Evolutionary conservation across 2,888 invertebrate species (phyloP).

Genomic region (Sabatieria punctata): DNA sequence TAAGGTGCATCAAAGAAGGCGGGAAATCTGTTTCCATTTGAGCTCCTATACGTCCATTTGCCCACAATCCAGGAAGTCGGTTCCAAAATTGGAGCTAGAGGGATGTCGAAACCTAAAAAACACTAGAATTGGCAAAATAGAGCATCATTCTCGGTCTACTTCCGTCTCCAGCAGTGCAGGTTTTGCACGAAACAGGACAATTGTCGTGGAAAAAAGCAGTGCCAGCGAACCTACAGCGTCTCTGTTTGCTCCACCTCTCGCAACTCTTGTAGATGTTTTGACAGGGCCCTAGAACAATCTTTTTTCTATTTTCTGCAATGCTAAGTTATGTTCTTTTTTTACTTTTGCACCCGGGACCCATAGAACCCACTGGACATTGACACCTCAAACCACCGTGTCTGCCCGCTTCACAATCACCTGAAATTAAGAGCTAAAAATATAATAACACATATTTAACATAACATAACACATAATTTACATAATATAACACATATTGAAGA

Average conservation of each 20-base stretch:
- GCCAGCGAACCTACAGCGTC: constrained; percentile 22
- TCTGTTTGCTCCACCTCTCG: constrained; percentile 21
- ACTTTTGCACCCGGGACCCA: constrained; percentile 21
- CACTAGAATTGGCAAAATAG: too few species aligned
- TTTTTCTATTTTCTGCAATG: not conserved
- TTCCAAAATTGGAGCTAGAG: constrained; percentile 25
- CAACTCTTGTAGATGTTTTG: constrained; percentile 26
- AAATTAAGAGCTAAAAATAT: too few species aligned
- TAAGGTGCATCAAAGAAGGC: constrained; percentile 19
- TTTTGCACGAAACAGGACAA: constrained; percentile 22
- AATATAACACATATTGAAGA: too few species aligned
- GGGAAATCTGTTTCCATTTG: constrained; percentile 17
- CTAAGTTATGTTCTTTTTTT: constrained; percentile 7
- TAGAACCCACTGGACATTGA: constrained; percentile 19
- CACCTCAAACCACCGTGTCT: too few species aligned
- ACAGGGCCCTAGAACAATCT: constrained; percentile 20
- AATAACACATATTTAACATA: too few species aligned
- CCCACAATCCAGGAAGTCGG: constrained; percentile 26
- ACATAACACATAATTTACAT: constrained; percentile 1
- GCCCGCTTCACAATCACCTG: too few species aligned
- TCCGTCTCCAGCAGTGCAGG: constrained; percentile 12
- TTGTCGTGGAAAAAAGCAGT: constrained; percentile 26
- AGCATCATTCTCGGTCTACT: not conserved
- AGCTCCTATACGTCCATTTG: constrained; percentile 18
- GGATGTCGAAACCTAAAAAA: constrained; percentile 16